These are phyloP conservation scores for Thysanoteuthis rhombus DNA, from an alignment of 2,888 invertebrate species.

Conservation along the genomic window DNA sequence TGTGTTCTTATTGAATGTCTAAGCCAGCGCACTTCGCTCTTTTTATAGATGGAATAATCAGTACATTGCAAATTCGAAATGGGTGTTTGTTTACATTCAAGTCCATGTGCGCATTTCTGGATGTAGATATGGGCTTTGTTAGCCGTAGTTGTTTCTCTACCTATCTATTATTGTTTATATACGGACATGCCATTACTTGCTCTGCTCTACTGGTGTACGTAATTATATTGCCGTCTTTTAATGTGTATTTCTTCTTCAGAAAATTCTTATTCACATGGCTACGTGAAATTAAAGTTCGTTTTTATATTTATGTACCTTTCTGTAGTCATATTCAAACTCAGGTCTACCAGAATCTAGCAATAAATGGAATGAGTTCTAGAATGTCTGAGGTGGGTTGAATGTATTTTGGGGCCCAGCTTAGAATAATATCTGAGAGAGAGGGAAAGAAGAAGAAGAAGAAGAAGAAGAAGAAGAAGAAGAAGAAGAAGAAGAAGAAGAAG, in stretches of 20 bases:
- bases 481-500: too few species aligned
- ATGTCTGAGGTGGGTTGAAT: neutral
- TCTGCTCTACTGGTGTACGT: neutral
- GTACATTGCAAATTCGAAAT: neutral
- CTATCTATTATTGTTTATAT: slow-evolving; percentile 1
- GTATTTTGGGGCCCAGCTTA: neutral
- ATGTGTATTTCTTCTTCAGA: neutral
- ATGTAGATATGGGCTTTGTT: neutral
- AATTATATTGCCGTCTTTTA: neutral
- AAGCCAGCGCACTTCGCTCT: neutral
- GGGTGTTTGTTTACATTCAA: neutral
- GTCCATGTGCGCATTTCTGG: neutral
- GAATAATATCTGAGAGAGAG: too few species aligned
- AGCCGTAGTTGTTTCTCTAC: neutral
- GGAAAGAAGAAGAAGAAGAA: too few species aligned
- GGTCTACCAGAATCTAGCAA: too few species aligned
- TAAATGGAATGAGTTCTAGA: too few species aligned
- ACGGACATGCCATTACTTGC: neutral
- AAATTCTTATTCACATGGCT: neutral
- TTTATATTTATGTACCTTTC: neutral
- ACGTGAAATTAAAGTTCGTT: neutral
- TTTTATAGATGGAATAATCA: neutral
- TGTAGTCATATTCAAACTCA: neutral
- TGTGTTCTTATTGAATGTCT: neutral
- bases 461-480: too few species aligned